Percentiles rank a stretch among this genome's conserved stretches.
These are phyloP conservation scores for Lucinisca nassula DNA, from an alignment of 2,888 invertebrate genomes.

Conservation along the genomic window DNA sequence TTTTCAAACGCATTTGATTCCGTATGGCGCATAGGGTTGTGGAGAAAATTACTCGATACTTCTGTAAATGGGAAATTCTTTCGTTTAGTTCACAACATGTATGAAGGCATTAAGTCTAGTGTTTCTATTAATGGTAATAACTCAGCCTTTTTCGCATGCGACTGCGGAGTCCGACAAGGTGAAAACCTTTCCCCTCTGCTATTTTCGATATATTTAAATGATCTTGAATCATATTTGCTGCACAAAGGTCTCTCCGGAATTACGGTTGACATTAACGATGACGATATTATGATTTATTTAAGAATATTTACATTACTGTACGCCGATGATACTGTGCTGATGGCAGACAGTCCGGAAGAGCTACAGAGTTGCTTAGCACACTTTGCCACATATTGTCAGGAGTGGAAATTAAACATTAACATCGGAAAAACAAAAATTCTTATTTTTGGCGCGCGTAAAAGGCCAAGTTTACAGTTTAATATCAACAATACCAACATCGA, in stretches of 20 bases:
- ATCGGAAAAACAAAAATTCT: constrained; percentile 48
- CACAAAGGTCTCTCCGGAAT: constrained; percentile 3
- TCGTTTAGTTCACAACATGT: neutral
- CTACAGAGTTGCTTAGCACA: constrained; percentile 22
- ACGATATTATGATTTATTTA: neutral
- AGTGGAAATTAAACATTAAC: constrained; percentile 44
- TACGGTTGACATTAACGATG: neutral
- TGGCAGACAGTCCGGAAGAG: constrained; percentile 18
- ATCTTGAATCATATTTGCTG: constrained; percentile 9
- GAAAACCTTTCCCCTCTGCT: constrained; percentile 24
- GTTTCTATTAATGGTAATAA: neutral
- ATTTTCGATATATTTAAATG: constrained; percentile 15
- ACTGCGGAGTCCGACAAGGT: neutral
- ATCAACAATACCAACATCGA: neutral
- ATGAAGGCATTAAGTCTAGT: neutral
- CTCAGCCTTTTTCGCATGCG: neutral
- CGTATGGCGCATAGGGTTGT: constrained; percentile 22
- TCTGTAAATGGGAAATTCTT: neutral
- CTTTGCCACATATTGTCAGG: constrained; percentile 27
- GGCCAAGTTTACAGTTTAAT: neutral
- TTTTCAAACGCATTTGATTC: constrained; percentile 21
- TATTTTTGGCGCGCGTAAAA: constrained; percentile 38
- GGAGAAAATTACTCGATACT: constrained; percentile 6
- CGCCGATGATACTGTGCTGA: constrained; percentile 49
- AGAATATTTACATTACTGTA: constrained; percentile 35